Evolutionary conservation across 2,888 invertebrate species (phyloP).

Genomic region (Troides oblongomaculatus): DNA sequence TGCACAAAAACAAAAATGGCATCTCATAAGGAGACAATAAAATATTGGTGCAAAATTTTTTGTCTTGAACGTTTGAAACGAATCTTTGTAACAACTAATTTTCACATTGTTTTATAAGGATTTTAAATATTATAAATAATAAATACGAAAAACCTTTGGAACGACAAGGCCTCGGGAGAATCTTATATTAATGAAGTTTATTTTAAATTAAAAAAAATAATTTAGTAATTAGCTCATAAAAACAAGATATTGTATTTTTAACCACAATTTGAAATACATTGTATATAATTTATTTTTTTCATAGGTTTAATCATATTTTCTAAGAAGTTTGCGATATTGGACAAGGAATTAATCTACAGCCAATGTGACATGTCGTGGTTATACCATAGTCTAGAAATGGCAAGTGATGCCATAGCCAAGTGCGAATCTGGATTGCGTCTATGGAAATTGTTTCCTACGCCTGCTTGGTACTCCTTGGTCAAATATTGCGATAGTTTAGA

Average conservation of each 20-base stretch:
- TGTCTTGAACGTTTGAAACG: no score
- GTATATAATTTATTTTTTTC: constrained; percentile 22
- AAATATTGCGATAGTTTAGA: constrained; percentile 82
- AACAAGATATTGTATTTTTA: not conserved
- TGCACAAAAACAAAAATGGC: no score
- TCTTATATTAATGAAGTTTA: no score
- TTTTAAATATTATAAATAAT: no score
- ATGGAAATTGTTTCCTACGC: constrained; percentile 83
- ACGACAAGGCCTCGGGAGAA: no score
- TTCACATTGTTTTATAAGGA: no score
- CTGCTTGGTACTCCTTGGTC: constrained; percentile 78
- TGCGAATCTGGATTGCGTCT: constrained; percentile 84
- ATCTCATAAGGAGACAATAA: no score
- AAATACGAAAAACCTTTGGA: no score
- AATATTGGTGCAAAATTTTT: no score
- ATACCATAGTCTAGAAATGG: constrained; percentile 77
- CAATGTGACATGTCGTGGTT: constrained; percentile 79
- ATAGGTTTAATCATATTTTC: constrained; percentile 72
- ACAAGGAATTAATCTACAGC: constrained; percentile 70
- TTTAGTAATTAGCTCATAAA: not conserved
- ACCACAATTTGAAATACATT: not conserved
- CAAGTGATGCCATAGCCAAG: constrained; percentile 79
- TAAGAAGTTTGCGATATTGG: constrained; percentile 82
- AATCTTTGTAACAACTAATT: no score
- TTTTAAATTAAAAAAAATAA: no score